Evolutionary conservation across 2,888 invertebrate genomes (phyloP), one percentile per base, ranked within the genome.

Genomic region (Aleiodes alternator): DNA sequence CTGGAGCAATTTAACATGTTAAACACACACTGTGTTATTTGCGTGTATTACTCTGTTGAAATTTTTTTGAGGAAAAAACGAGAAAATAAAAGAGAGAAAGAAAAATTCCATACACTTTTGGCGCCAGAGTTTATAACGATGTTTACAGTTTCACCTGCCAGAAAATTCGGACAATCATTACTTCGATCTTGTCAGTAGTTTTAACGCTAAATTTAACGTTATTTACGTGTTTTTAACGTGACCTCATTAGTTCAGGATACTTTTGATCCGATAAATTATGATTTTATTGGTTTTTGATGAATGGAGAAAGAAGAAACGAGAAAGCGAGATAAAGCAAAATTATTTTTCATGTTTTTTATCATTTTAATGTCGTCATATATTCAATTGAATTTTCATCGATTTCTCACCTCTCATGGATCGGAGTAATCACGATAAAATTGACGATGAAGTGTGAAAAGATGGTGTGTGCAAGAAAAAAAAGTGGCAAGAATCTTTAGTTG

Each of bases 131-230:
- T 31, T 51, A 34, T 31, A 59, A 59, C 59, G 31, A 29, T 59
- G 59, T 59, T 59, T 59, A 59, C 34, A 7, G 59, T 34, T 59
- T 34, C 59, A 59, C 34, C 31, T 59, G 59, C 59, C 59, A 59
- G 59, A 29, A 59, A 59, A 59, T 31, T 3, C 31, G 34, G 59
- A 59, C 34, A 59, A 59, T 59, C 31, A 34, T 59, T 31, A 12
- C 59, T 59, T 59, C 59, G 14, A 59, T 59, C 59, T 31, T 59
- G 59, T 59, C 14, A 31, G 34, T 31, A n/a, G 34, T 59, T 59
- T 59, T 59, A 31, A 59, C 59, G 59, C 59, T 59, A n/a, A 59
- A 59, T 59, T 59, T 59, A 59, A 59, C 34, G 4, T 59, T 59
- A 31, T 59, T 31, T 34, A 59, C n/a, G 31, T 31, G 34, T n/a